A percentile compares a stretch with the other conserved stretches of the same genome.
Conservation (phyloP, 2,797 vertebrate genomes). For the Spinibarbus caldwelli region DNA sequence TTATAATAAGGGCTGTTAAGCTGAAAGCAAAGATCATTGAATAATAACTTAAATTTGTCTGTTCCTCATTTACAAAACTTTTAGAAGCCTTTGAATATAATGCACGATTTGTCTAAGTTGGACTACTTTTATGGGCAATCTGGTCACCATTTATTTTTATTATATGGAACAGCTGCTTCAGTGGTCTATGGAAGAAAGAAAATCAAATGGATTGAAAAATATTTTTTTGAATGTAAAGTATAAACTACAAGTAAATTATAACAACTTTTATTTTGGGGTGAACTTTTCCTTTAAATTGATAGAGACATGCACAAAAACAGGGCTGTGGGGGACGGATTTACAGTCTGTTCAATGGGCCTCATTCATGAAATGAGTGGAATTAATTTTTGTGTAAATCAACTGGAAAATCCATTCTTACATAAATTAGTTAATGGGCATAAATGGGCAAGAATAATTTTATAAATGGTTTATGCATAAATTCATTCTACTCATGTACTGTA, state of each 20-base stretch:
- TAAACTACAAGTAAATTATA: neutral
- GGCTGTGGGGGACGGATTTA: neutral
- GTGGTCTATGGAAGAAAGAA: neutral
- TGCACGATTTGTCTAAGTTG: neutral
- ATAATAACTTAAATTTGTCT: neutral
- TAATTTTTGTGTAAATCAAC: neutral
- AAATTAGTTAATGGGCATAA: neutral
- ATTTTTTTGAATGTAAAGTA: neutral
- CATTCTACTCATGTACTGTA: neutral
- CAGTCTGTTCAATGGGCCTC: neutral
- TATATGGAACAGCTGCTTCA: neutral
- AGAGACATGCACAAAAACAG: neutral
- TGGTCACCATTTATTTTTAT: neutral
- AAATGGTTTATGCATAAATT: neutral
- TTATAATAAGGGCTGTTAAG: neutral
- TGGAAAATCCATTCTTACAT: neutral
- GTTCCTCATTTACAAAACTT: neutral
- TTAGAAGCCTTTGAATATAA: neutral
- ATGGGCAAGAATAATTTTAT: conserved; percentile 1
- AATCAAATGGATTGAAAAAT: neutral
- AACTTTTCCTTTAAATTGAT: neutral
- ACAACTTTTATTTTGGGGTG: neutral
- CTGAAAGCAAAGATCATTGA: neutral
- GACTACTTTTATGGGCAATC: neutral
- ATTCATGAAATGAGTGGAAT: neutral